Evolutionary conservation across 2,113 vertebrate species (phyloP).

Genomic region (Mellivora capensis): DNA sequence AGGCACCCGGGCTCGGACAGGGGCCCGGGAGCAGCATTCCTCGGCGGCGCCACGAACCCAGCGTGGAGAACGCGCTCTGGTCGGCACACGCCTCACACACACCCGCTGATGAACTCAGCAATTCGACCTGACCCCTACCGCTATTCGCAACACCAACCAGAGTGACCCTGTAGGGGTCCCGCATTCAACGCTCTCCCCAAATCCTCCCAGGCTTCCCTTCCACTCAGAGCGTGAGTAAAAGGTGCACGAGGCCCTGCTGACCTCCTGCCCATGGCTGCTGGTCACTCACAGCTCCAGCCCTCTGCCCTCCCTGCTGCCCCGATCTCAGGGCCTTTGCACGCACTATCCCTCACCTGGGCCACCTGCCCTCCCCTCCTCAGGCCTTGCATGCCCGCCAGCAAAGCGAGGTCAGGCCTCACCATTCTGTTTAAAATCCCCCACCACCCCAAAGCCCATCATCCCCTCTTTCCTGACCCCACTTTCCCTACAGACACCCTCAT

Average conservation of each 20-base stretch:
- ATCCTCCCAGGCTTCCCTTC: neutral
- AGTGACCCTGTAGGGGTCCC: too few species aligned
- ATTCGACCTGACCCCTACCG: neutral
- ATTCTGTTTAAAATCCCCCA: neutral
- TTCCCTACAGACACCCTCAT: too few species aligned
- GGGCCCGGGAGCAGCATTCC: neutral
- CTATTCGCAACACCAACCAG: neutral
- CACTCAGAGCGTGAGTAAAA: neutral
- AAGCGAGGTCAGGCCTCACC: neutral
- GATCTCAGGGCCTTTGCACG: neutral
- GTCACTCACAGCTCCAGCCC: neutral
- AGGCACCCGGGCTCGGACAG: too few species aligned
- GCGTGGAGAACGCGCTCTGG: neutral
- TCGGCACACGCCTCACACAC: too few species aligned
- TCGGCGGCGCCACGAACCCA: neutral
- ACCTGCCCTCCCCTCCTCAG: neutral
- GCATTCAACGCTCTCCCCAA: neutral
- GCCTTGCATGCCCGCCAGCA: neutral
- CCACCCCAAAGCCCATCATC: neutral
- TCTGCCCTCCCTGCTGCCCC: neutral
- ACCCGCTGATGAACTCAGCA: fast-evolving
- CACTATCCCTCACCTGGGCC: neutral
- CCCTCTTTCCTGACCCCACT: neutral
- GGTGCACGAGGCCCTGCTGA: neutral
- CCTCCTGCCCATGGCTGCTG: neutral